These are phyloP conservation scores for Eidolon dupreanum DNA, from an alignment of 2,797 vertebrate species.

Conservation along the genomic window DNA sequence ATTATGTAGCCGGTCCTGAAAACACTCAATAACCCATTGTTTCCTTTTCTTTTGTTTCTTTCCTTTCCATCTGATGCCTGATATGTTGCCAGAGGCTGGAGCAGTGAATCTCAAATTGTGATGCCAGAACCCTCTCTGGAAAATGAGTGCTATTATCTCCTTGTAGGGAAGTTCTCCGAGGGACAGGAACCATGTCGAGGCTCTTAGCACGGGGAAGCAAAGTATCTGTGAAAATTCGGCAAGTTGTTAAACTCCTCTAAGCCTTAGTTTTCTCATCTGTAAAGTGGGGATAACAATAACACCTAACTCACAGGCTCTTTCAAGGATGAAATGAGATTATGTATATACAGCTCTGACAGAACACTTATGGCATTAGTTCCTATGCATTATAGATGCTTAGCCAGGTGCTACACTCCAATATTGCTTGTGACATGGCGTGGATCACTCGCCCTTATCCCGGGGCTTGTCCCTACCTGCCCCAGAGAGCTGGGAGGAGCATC, in stretches of 20 bases:
- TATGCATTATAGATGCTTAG: not conserved
- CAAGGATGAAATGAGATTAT: not conserved
- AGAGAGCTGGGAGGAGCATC: conserved; percentile 70
- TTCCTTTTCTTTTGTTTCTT: not conserved
- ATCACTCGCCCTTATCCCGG: not conserved
- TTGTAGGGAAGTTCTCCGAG: not conserved
- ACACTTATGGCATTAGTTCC: not conserved
- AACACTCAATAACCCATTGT: not conserved
- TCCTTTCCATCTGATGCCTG: not conserved
- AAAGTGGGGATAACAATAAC: not conserved
- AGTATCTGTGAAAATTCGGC: not conserved
- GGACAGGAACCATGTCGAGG: not conserved
- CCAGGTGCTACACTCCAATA: not conserved
- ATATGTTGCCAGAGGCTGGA: not conserved
- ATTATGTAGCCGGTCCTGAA: not conserved
- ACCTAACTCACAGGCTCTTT: not conserved
- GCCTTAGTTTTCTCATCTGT: not conserved
- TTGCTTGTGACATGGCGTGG: not conserved
- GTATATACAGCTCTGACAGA: not conserved
- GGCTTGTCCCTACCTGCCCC: conserved; percentile 84
- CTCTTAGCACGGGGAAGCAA: not conserved
- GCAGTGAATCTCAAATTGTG: not conserved
- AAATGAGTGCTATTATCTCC: not conserved
- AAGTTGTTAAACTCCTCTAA: not conserved
- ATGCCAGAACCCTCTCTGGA: not conserved